Evolutionary conservation across 2,888 invertebrate genomes (phyloP), one percentile per base, ranked within the genome.

Genomic region (Athalia cordata): DNA sequence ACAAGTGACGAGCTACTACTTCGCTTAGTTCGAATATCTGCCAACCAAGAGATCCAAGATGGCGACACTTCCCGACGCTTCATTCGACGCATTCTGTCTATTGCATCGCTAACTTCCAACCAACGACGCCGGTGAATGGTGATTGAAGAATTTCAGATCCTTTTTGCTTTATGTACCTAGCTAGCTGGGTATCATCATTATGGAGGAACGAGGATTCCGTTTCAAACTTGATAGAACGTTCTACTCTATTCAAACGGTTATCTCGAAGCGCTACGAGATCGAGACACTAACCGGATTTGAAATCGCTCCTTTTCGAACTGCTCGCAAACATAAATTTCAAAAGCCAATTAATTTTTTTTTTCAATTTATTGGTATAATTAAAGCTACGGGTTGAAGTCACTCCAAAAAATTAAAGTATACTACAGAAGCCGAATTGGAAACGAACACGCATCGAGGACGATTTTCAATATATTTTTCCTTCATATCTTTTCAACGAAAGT

Each of bases 1-100:
- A 87, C 87, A 87, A 87, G 87, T 87, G 87, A 87, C 81, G 81
- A 80, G 79, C 47, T 43, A 50, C 50, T 49, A 43, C 7, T 49
- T 6, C 50, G 6, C 5, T 9, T 64, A 75, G 75, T 75, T 75
- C 64, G 11, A 11, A 13, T 11, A 49, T 75, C 49, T 29, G 13
- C 15, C 75, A 13, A 55, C 8, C 15, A 5, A 57, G 6, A 9
- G 13, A 29, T 61, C 1, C 11, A 15, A 61, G 72, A 45, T 45
- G 15, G 75, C 75, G 75, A 50, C 75, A 75, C 75, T 6, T 11
- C 62, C 29, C 75, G 75, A 52, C 8, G 29, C 3, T 8, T 43
- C 43, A 5, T 13, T 57, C 47, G 72, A 13, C 72, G 72, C 72
- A 72, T 72, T 72, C 72, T 72, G 72, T 47, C 9, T 59, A 47